Evolutionary conservation across 1,140 invertebrate species (phyloP).

Genomic region (Mactra quadrangularis): DNA sequence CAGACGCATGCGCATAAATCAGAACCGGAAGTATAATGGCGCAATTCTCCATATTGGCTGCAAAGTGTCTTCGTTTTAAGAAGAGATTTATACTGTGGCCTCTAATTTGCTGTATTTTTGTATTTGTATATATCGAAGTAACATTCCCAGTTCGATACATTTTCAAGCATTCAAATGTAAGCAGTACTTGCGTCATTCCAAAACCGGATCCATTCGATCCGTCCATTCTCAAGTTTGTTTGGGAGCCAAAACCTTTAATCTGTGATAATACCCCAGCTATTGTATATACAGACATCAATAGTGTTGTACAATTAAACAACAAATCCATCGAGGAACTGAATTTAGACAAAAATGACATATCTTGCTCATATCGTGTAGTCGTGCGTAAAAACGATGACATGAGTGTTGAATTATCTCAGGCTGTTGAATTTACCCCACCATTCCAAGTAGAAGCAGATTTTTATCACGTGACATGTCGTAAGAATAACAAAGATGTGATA

Average conservation of each 20-base stretch:
- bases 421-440: slow-evolving; percentile 57
- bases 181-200: slow-evolving; percentile 90
- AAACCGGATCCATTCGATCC: slow-evolving; percentile 89
- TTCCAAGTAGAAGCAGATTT: slow-evolving; percentile 82
- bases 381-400: slow-evolving; percentile 64
- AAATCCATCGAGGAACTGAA: slow-evolving; percentile 64
- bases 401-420: slow-evolving; percentile 79
- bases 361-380: slow-evolving; percentile 69
- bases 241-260: slow-evolving; percentile 85
- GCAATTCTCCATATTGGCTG: too few species aligned
- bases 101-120: neutral
- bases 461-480: slow-evolving; percentile 82
- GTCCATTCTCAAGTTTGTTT: slow-evolving; percentile 87
- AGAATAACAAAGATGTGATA: slow-evolving; percentile 74
- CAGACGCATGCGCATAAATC: too few species aligned
- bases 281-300: slow-evolving; percentile 76
- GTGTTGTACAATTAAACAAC: slow-evolving; percentile 74
- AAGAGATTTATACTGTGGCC: slow-evolving; percentile 6
- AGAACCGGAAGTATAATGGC: too few species aligned
- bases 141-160: slow-evolving; percentile 55
- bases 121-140: slow-evolving; percentile 48
- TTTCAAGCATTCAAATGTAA: slow-evolving; percentile 58
- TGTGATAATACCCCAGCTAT: slow-evolving; percentile 85
- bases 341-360: slow-evolving; percentile 72
- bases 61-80: neutral